A percentile compares a stretch with the other conserved stretches of the same genome.
These are phyloP conservation scores for Drosophila insularis DNA, from an alignment of 1,140 invertebrate species.

Conservation along the genomic window DNA sequence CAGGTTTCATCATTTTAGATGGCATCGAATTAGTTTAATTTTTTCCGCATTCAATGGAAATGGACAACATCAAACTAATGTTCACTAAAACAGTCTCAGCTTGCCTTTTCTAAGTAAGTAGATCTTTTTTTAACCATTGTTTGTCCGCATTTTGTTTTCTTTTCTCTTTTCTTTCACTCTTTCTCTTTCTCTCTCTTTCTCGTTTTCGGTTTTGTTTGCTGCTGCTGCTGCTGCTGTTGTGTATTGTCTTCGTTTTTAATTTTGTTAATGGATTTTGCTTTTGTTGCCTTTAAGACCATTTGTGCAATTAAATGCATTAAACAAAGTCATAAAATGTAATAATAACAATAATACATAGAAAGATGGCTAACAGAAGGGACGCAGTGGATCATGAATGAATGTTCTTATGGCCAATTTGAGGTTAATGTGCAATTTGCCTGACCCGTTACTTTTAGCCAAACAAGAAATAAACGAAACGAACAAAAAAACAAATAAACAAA, in stretches of 20 bases:
- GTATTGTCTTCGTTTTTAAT: conserved; percentile 62
- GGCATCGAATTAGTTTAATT: conserved; percentile 3
- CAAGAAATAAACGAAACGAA: not conserved
- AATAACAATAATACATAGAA: conserved; percentile 44
- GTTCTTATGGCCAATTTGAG: conserved; percentile 50
- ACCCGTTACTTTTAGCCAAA: not conserved
- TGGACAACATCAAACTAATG: conserved; percentile 19
- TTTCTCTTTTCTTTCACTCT: not conserved
- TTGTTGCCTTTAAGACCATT: conserved; percentile 36
- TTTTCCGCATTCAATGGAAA: conserved; percentile 8
- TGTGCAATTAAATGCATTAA: conserved; percentile 69
- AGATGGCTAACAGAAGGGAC: conserved; percentile 12
- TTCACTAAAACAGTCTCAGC: conserved; percentile 5
- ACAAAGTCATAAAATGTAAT: conserved; percentile 54
- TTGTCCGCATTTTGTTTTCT: conserved; percentile 20
- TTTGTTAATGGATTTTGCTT: conserved; percentile 67
- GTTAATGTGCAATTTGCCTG: conserved; percentile 56
- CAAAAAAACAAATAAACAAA: not conserved
- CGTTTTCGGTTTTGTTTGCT: conserved; percentile 31
- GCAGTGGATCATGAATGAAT: conserved; percentile 6
- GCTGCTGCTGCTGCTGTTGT: conserved; percentile 17
- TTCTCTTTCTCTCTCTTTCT: not conserved
- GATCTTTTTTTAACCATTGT: not conserved
- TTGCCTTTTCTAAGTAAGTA: not conserved
- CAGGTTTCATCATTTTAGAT: conserved; percentile 8